Percentiles rank a stretch among this genome's conserved stretches.
phyloP scores from a whole-genome alignment of 1,140 invertebrate genomes.

The Euura lappo region DNA sequence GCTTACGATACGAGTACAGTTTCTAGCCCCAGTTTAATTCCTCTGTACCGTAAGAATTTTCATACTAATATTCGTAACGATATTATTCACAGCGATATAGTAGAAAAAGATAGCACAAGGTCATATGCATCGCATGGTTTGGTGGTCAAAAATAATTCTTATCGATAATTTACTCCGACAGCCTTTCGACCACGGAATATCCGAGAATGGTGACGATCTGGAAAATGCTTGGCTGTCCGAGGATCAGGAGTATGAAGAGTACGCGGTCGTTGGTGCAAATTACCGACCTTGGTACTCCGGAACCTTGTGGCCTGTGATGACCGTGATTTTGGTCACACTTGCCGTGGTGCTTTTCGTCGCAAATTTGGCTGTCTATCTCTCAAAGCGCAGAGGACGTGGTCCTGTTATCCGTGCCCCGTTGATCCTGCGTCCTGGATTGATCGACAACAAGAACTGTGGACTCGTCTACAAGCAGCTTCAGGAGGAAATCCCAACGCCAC shows the following conservation, averaged over 20 bases:
- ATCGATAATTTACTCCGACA: background rate
- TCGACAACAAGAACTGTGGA: conserved; percentile 56
- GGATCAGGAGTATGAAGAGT: conserved; percentile 47
- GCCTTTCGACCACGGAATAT: conserved; percentile 33
- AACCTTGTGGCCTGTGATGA: conserved; percentile 44
- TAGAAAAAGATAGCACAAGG: too few species aligned
- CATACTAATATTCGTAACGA: too few species aligned
- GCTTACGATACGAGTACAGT: too few species aligned
- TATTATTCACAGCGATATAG: too few species aligned
- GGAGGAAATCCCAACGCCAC: conserved; percentile 55
- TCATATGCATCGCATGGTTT: too few species aligned
- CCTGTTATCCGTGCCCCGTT: conserved; percentile 54
- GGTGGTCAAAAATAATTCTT: background rate
- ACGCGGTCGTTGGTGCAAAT: conserved; percentile 2
- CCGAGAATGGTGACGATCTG: conserved; percentile 32
- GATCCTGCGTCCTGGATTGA: conserved; percentile 51
- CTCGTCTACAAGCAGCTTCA: conserved; percentile 62
- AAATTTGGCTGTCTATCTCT: conserved; percentile 39
- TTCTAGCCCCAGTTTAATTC: too few species aligned
- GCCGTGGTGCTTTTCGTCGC: conserved; percentile 40
- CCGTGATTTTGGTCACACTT: conserved; percentile 37
- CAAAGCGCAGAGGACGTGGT: conserved; percentile 46
- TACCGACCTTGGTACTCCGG: conserved; percentile 43
- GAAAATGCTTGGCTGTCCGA: conserved; percentile 39
- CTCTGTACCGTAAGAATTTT: too few species aligned